Conservation (phyloP, 2,888 invertebrate genomes). For the Julus scanicus region DNA sequence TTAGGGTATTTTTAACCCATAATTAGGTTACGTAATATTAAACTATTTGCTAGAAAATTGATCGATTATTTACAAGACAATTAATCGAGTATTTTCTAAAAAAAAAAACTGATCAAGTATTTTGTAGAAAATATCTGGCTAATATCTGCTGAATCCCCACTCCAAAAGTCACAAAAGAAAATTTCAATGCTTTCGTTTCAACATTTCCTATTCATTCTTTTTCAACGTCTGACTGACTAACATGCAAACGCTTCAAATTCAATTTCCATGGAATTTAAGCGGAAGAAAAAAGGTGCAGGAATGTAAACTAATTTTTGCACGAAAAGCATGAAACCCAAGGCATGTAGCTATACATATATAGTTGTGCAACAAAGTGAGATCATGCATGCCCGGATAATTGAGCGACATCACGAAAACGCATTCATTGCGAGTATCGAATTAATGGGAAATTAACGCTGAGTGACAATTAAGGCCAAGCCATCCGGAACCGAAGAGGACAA, state of each 20-base stretch:
- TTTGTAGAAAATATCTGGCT: too few relatives aligned
- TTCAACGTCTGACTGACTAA: too few relatives aligned
- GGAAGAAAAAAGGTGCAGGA: background rate
- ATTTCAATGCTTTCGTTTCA: too few relatives aligned
- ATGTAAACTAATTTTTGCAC: background rate
- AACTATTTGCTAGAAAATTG: too few relatives aligned
- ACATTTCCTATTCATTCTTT: too few relatives aligned
- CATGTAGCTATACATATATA: background rate
- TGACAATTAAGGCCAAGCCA: conserved; percentile 4
- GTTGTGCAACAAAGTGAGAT: conserved; percentile 10
- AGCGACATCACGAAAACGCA: background rate
- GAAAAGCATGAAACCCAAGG: background rate
- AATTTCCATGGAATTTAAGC: background rate
- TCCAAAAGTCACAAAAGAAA: too few relatives aligned
- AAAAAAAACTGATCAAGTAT: too few relatives aligned
- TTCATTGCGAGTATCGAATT: background rate
- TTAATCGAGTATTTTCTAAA: too few relatives aligned
- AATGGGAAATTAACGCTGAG: background rate
- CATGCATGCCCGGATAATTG: conserved; percentile 10
- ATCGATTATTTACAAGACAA: too few relatives aligned
- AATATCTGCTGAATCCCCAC: too few relatives aligned
- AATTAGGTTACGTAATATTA: too few relatives aligned
- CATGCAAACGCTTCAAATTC: background rate
- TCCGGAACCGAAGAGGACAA: conserved; percentile 19
- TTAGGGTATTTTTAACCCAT: too few relatives aligned